These are phyloP conservation scores for Trachelipus rathkii DNA, from an alignment of 1,140 invertebrate genomes.

Conservation along the genomic window DNA sequence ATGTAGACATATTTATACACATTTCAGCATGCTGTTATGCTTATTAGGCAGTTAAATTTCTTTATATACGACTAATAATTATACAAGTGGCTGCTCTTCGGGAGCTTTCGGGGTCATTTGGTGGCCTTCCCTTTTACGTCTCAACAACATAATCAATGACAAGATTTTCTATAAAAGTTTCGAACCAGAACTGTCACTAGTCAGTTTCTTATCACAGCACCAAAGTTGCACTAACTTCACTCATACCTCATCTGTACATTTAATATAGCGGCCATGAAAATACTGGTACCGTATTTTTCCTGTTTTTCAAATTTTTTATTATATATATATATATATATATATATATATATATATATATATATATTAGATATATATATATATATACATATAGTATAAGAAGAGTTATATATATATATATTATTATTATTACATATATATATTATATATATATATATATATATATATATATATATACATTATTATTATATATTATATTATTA, in stretches of 20 bases:
- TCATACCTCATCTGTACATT: not conserved
- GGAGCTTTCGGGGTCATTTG: not conserved
- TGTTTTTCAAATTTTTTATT: not conserved
- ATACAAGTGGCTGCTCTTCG: not conserved
- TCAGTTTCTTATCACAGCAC: too few relatives aligned
- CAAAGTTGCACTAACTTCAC: not conserved
- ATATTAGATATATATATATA: not conserved
- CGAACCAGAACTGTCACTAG: not conserved
- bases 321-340: not conserved
- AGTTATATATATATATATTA: not conserved
- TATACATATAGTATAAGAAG: not conserved
- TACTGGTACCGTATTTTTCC: not conserved
- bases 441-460: not conserved
- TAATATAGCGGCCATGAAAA: not conserved
- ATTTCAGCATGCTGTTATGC: too few relatives aligned
- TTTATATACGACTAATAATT: not conserved
- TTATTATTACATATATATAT: not conserved
- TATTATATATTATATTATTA: too few relatives aligned
- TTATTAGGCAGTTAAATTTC: too few relatives aligned
- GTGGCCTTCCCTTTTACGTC: not conserved
- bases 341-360: not conserved
- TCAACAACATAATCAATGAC: not conserved
- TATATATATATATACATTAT: not conserved
- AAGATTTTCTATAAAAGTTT: not conserved
- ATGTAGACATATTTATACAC: too few relatives aligned